Base-by-base conservation (phyloP, 1,140 invertebrate genomes). In the Listronotus oregonensis region DNA sequence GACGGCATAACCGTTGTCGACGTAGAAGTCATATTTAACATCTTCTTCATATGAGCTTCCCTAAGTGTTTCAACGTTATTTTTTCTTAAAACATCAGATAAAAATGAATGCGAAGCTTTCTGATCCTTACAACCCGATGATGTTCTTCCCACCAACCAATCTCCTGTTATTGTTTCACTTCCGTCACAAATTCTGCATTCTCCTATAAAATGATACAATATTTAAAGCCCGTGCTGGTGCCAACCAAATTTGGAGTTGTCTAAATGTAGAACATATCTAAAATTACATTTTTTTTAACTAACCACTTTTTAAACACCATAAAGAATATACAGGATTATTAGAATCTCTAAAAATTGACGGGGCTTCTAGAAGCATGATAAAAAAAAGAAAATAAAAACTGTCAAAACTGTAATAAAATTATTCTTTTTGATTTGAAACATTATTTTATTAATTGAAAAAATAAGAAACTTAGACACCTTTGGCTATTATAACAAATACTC, bases 121-220 rank as follows among this genome's bases (percentile, higher is more conserved):
- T 73, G 67, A 47, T 74, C 72, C 47, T 75, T 73, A 52, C 75
- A 77, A 63, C 71, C 70, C 2, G 70, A 55, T 6, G 74, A 75
- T 56, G 64, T 62, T 8, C 69, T 65, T 18, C 59, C 64, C n/a
- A 74, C 34, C 15, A 75, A 34, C 75, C 75, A 77, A 27, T 71
- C 61, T 32, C 75, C 75, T 3, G 71, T 67, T 7, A 77, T 68
- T 0, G 67, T 71, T 31, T 77, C 75, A 8, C 64, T 60, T 5
- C 71, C 69, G 31, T 72, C 70, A 21, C 74, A 77, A 8, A 70
- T 58, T 55, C 71, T 65, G 64, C 74, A 77, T 58, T 77, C 75
- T 4, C 75, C 75, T 72, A 54, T n/a, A 32, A 51, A 37, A 51
- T 31, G 42, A 54, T 43, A 46, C n/a, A n/a, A 54, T 21, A 42